Evolutionary conservation across 2,113 vertebrate genomes (phyloP), one percentile per base, ranked within the genome.

Genomic region (Bombycilla garrulus): DNA sequence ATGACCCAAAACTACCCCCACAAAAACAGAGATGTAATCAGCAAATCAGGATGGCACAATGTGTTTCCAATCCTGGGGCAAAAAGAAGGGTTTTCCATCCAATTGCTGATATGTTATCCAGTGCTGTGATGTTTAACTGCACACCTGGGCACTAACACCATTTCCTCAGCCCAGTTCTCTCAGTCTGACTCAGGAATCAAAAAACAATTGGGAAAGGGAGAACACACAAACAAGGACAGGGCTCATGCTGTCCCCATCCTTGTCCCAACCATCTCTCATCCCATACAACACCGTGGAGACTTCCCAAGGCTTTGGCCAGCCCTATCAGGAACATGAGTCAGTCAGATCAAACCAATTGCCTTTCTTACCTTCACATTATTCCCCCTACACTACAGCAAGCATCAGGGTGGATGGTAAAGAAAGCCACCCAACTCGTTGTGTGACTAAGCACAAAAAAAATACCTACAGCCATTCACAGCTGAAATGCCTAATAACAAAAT

Each of bases 351-450:
- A 81, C 42, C 65, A 73, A 42, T 18, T 15, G 11, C 58, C 26
- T 67, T 70, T 40, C 77, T 78, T 51, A 12, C 56, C 40, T 62
- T 70, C 11, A 1, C 47, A 2, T 73, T 57, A 40, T 57, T 88
- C 42, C 71, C 33, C 45, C 66, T 38, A 35, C 21, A 4, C n/a
- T 35, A 28, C 0, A 79, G 47, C 47, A 71, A 64, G 26, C 15
- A 0, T 6, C 0, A 0, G 28, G 48, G 54, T 21, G 21, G 53
- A 28, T 4, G 58, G 31, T 22, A 78, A 65, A 72, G 70, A 58
- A 67, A 51, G 7, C 5, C 69, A 42, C n/a, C 31, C 60, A 78
- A 20, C 36, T 64, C 3, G 0, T 21, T 40, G 53, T 19, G 6
- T 40, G 53, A 35, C 51, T 62, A 70, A 81, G n/a, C 10, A 25